A percentile compares a stretch with the other conserved stretches of the same genome.
Evolutionary conservation across 1,140 invertebrate genomes (phyloP).

Genomic region (Caenorhabditis elegans): DNA sequence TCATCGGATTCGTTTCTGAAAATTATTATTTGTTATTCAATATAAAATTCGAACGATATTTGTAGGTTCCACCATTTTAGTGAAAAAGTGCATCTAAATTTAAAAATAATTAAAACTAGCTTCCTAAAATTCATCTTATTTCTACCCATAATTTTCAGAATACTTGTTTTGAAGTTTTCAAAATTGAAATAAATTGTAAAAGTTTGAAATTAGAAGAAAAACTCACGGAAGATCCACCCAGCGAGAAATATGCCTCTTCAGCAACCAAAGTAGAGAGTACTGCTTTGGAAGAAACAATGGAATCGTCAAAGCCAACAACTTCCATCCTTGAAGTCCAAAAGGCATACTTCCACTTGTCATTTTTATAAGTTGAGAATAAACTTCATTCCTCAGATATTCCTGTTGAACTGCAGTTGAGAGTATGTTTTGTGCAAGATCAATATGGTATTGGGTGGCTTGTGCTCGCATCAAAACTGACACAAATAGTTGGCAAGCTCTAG

Average conservation of each 20-base stretch:
- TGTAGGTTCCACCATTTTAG: no score
- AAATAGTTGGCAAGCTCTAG: conserved; percentile 52
- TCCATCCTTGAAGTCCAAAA: conserved; percentile 57
- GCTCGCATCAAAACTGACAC: conserved; percentile 56
- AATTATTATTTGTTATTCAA: no score
- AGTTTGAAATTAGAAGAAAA: neutral
- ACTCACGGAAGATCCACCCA: conserved; percentile 45
- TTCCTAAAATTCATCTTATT: no score
- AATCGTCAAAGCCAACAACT: conserved; percentile 54
- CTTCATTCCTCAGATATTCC: conserved; percentile 51
- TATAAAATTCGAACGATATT: no score
- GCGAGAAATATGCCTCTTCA: conserved; percentile 53
- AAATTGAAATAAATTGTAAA: no score
- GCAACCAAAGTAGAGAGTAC: conserved; percentile 58
- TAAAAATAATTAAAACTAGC: no score
- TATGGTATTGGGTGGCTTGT: conserved; percentile 57
- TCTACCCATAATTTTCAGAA: no score
- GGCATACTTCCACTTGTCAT: conserved; percentile 53
- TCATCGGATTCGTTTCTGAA: conserved; percentile 33
- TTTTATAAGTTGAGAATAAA: conserved; percentile 56
- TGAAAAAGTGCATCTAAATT: no score
- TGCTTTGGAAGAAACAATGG: conserved; percentile 56
- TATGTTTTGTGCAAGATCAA: conserved; percentile 60
- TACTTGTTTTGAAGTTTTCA: no score
- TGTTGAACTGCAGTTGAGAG: conserved; percentile 51